phyloP scores from a whole-genome alignment of 64 coral and sea anemone species.

The Pocillopora verrucosa region DNA sequence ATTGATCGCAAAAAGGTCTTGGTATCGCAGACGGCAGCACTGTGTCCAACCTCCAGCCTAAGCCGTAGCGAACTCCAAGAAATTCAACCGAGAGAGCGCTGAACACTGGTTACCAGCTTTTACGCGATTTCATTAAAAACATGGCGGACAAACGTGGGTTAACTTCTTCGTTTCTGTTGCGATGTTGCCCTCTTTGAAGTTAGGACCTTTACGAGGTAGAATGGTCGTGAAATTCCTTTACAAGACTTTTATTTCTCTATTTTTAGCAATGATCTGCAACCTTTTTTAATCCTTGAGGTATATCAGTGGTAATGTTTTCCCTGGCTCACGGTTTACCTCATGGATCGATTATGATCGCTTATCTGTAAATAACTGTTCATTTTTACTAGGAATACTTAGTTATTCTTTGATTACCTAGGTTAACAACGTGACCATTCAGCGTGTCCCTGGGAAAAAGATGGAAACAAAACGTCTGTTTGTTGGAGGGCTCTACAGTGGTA shows the following conservation, averaged over 20 bases:
- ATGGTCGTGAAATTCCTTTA: too few species aligned
- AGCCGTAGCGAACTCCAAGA: neutral
- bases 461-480: slow-evolving; percentile 54
- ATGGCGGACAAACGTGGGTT: neutral
- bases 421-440: neutral
- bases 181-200: neutral
- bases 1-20: too few species aligned
- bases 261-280: too few species aligned
- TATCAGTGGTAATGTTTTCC: too few species aligned
- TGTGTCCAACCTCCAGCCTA: neutral
- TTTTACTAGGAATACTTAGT: too few species aligned
- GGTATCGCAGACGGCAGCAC: neutral
- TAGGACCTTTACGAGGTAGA: too few species aligned
- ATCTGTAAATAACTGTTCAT: too few species aligned
- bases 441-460: neutral
- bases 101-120: neutral
- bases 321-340: too few species aligned
- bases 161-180: neutral
- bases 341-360: too few species aligned
- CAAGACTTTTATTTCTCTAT: too few species aligned
- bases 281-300: too few species aligned
- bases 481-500: slow-evolving; percentile 43
- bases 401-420: neutral
- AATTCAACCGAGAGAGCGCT: neutral
- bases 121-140: neutral